Evolutionary conservation across 2,888 invertebrate species (phyloP), one percentile per base, ranked within the genome.

Genomic region (Miltochrista miniata): DNA sequence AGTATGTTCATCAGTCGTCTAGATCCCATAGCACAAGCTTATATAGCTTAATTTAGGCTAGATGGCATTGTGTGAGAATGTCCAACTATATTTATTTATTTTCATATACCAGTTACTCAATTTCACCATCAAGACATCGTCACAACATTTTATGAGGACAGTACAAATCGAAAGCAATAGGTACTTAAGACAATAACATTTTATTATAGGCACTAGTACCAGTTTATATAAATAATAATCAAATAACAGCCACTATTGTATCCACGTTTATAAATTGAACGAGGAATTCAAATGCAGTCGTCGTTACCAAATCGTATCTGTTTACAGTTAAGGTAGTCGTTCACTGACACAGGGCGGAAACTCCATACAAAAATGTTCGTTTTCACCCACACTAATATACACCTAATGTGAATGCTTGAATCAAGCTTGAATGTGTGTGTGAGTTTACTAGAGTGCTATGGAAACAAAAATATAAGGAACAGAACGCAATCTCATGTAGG

Each of bases 271-370:
- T 64, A 65, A 63, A 63, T 66, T 58, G 55, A 49, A 53, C 43
- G 40, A 39, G 48, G 53, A 58, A 55, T 66, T 55, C 51, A 45
- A 66, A 58, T 51, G 29, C 58, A 61, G 43, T 55, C 52, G 49
- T 31, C 31, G 31, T 63, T 63, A 61, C 62, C 45, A 42, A 63
- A 65, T 54, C 47, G 58, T 65, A 53, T 66, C 55, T 61, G 51
- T 53, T 61, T 61, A 61, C 62, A 48, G 10, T 13, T 0, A 47
- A 33, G 58, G 48, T 47, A 9, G 45, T 13, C 37, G 30, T 13
- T 11, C 31, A 45, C 18, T 45, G 14, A 8, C 10, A 8, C 24
- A n/a, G n/a, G n/a, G n/a, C n/a, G n/a, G n/a, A n/a, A n/a, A n/a
- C n/a, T n/a, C n/a, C n/a, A n/a, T n/a, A n/a, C n/a, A n/a, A n/a